A percentile compares a stretch with the other conserved stretches of the same genome.
Conservation (phyloP, 2,888 invertebrate species). For the Pocota personata region DNA sequence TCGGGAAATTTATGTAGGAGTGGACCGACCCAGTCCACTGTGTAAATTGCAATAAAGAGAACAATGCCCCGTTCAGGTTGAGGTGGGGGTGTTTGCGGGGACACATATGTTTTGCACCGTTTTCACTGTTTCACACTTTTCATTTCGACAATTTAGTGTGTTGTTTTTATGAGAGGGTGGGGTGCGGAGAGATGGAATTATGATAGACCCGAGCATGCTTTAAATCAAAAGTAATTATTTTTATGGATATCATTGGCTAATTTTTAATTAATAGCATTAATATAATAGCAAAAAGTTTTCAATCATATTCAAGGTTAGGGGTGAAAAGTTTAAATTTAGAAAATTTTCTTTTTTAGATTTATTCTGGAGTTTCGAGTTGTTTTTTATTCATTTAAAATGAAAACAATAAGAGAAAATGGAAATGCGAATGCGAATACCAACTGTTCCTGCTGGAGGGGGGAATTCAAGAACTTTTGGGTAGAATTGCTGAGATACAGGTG, state of each 20-base stretch:
- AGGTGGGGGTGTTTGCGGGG: not conserved
- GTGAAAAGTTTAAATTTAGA: conserved; percentile 43
- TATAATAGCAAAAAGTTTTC: conserved; percentile 36
- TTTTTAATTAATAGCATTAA: conserved; percentile 44
- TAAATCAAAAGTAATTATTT: conserved; percentile 16
- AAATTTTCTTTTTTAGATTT: not conserved
- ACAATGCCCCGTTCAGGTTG: not conserved
- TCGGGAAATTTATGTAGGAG: not conserved
- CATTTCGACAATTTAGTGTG: not conserved
- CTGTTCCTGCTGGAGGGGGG: not conserved
- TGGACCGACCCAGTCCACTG: not conserved
- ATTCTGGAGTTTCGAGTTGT: conserved; percentile 13
- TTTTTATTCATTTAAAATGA: conserved; percentile 8
- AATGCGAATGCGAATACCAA: not conserved
- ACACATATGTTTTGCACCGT: not conserved
- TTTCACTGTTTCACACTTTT: conserved; percentile 9
- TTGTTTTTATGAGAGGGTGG: not conserved
- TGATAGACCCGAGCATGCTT: not conserved
- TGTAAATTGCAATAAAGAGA: conserved; percentile 8
- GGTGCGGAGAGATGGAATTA: not conserved
- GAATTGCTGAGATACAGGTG: conserved; percentile 22
- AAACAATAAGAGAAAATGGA: not conserved
- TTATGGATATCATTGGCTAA: conserved; percentile 11
- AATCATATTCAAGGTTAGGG: conserved; percentile 49
- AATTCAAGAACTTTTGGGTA: conserved; percentile 12